These are phyloP conservation scores for Pterobdella sp. DNA, from an alignment of 2,888 invertebrate genomes.

Conservation along the genomic window DNA sequence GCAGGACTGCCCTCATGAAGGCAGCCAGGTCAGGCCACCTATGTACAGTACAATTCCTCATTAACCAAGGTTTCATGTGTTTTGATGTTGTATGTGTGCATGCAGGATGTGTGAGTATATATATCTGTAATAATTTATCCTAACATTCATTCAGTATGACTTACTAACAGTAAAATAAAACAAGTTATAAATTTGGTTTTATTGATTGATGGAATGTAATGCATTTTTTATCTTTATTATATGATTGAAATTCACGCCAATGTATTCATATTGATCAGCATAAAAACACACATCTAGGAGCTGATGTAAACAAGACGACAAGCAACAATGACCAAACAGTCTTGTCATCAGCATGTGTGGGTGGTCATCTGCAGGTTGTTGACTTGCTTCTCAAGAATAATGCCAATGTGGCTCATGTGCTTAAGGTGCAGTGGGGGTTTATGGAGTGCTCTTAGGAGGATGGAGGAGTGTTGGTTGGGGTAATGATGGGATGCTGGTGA, in stretches of 20 bases:
- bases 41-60: conserved; percentile 89
- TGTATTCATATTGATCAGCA: no score
- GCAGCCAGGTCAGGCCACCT: conserved; percentile 91
- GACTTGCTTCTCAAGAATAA: conserved; percentile 81
- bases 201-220: no score
- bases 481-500: neutral
- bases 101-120: neutral
- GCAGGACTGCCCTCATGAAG: conserved; percentile 95
- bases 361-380: conserved; percentile 86
- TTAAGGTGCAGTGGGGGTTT: no score
- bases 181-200: neutral
- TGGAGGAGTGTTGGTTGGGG: neutral
- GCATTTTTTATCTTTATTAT: neutral
- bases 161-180: conserved; percentile 1
- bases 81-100: neutral
- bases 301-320: conserved; percentile 68
- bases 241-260: neutral
- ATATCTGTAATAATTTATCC: neutral
- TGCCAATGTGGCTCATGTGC: conserved; percentile 88
- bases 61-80: conserved; percentile 69
- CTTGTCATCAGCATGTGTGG: conserved; percentile 87
- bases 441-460: neutral
- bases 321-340: conserved; percentile 96
- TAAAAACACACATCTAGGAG: conserved; percentile 51
- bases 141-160: neutral